Conservation (phyloP, 1,140 invertebrate genomes). For the Saccostrea cuccullata region DNA sequence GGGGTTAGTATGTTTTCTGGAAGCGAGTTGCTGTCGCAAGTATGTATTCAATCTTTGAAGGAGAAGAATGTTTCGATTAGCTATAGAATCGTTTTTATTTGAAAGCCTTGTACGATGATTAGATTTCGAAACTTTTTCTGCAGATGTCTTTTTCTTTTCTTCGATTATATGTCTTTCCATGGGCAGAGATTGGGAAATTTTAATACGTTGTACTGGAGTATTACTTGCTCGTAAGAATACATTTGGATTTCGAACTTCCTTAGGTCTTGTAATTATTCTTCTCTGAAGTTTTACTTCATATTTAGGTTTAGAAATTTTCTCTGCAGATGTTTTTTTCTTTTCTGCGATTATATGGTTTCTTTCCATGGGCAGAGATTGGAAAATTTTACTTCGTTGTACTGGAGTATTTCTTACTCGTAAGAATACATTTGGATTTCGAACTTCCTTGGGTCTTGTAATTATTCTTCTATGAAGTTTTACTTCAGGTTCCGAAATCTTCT, state of each 20-base stretch:
- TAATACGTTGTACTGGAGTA: neutral
- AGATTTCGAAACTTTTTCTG: neutral
- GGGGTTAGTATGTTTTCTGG: too few species aligned
- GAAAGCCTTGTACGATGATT: neutral
- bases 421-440: neutral
- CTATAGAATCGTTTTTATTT: neutral
- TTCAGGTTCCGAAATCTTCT: too few species aligned
- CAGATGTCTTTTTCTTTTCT: neutral
- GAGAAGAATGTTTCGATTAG: neutral
- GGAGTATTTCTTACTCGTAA: neutral
- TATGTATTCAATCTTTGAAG: neutral
- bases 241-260: neutral
- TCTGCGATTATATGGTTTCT: neutral
- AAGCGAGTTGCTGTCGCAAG: neutral
- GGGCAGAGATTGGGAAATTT: neutral
- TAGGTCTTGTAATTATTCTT: neutral
- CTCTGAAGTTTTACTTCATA: neutral
- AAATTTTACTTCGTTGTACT: neutral
- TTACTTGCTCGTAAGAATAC: neutral
- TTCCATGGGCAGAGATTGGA: neutral
- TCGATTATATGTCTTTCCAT: neutral
- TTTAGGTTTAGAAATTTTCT: neutral
- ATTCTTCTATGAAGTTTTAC: neutral
- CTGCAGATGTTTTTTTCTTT: conserved; percentile 2
- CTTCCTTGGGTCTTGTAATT: neutral